A percentile compares a stretch with the other conserved stretches of the same genome.
Conservation (phyloP, 2,888 invertebrate species). For the Mycalesis mineus region DNA sequence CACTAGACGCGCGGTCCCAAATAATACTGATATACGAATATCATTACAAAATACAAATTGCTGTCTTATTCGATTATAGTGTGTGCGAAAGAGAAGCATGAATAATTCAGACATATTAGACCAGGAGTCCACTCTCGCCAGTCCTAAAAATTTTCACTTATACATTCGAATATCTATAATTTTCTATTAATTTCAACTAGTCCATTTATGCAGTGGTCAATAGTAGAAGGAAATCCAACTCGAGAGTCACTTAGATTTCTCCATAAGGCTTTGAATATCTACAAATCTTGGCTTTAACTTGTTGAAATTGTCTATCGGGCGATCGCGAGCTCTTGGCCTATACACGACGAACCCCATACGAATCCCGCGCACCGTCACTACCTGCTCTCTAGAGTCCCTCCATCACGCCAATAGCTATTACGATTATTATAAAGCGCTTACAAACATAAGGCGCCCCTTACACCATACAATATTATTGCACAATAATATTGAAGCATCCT, state of each 20-base stretch:
- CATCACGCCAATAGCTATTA: conserved; percentile 17
- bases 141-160: too few relatives aligned
- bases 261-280: too few relatives aligned
- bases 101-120: background rate
- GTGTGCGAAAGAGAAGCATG: conserved; percentile 16
- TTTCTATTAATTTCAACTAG: too few relatives aligned
- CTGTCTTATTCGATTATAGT: conserved; percentile 15
- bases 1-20: conserved; percentile 49
- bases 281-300: too few relatives aligned
- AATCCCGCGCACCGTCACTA: conserved; percentile 65
- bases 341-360: conserved; percentile 6
- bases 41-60: conserved; percentile 12
- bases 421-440: conserved; percentile 11
- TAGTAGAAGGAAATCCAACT: too few relatives aligned
- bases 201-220: too few relatives aligned
- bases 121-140: too few relatives aligned
- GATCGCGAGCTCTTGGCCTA: background rate
- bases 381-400: conserved; percentile 35
- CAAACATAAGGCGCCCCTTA: background rate
- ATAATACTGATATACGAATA: conserved; percentile 40
- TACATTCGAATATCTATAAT: too few relatives aligned
- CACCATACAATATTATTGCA: background rate
- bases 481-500: too few relatives aligned
- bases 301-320: too few relatives aligned
- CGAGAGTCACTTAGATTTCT: too few relatives aligned